Evolutionary conservation across 2,888 invertebrate genomes (phyloP).

Genomic region (Acanthopleura granulata): DNA sequence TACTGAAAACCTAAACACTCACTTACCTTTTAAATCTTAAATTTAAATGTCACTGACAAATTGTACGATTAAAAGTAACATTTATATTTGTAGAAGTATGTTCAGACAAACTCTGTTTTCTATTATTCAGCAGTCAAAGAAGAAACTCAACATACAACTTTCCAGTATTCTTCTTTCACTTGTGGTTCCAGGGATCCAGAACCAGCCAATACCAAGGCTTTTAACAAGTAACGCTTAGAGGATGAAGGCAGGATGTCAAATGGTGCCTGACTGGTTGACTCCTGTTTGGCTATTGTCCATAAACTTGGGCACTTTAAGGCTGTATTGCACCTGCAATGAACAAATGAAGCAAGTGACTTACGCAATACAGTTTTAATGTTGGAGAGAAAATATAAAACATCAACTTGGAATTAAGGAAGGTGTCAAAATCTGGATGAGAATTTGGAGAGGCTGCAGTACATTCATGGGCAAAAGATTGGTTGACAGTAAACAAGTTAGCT

Average conservation of each 20-base stretch:
- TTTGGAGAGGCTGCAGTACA: too few species aligned
- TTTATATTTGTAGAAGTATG: too few species aligned
- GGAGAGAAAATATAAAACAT: not conserved
- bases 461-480: too few species aligned
- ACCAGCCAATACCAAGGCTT: conserved; percentile 81
- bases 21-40: too few species aligned
- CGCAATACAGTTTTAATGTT: not conserved
- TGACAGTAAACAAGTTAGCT: too few species aligned
- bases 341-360: not conserved
- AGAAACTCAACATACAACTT: conserved; percentile 47
- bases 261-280: conserved; percentile 72
- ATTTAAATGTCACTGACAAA: too few species aligned
- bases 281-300: conserved; percentile 71
- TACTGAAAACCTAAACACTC: too few species aligned
- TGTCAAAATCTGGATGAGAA: too few species aligned
- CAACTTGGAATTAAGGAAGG: too few species aligned
- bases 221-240: conserved; percentile 79
- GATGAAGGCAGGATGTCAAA: conserved; percentile 73
- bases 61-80: too few species aligned
- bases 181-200: conserved; percentile 66
- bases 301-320: conserved; percentile 75
- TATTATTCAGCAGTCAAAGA: too few species aligned
- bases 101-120: too few species aligned
- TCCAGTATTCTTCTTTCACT: conserved; percentile 62
- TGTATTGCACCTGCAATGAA: conserved; percentile 71